Base-by-base conservation (phyloP, 2,888 invertebrate species). In the Lasioglossum leucozonium region DNA sequence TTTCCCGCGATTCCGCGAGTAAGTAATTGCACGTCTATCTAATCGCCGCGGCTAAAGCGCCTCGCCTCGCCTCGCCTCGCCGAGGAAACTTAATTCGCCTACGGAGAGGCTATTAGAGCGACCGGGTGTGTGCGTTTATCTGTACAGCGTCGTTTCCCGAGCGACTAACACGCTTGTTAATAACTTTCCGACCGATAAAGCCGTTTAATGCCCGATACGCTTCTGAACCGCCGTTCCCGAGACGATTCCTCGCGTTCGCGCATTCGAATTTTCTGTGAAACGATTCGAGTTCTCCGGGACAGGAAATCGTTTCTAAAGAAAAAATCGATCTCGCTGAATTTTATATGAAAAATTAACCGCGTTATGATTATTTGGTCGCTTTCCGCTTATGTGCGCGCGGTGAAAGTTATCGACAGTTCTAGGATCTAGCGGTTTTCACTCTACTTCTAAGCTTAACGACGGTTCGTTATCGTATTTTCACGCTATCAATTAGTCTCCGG, bases 181-280 rank as follows among this genome's bases (percentile, higher is more conserved):
- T 58, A 79, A 85, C 76, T 79, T 83, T 79, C 84, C 79, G 67
- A 5, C 30, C 51, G 85, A 84, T 83, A 74, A 55, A 47, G 18
- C 6, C 47, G 18, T 47, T 47, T 47, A 47, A 18, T 47, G 18
- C 6, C 18, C 47, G 18, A 47, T 47, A 18, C 47, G 18, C 47
- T 47, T 47, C 47, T 2, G 47, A 6, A 18, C 47, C 0, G 44
- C 5, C 44, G 44, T 44, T 44, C 5, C 44, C 13, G 22, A 16
- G n/a, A 65, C 22, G 51, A 77, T n/a, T 62, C 26, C 34, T 3
- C 18, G 44, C 11, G 2, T 2, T n/a, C 34, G 6, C 18, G 44
- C 11, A 5, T 2, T n/a, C 34, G 34, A 34, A 34, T 34, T 1
- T 51, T n/a, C n/a, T 22, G 22, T 0, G 51, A 51, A 22, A 51